phyloP scores from a whole-genome alignment of 2,797 vertebrate genomes.

The Oreochromis mossambicus region DNA sequence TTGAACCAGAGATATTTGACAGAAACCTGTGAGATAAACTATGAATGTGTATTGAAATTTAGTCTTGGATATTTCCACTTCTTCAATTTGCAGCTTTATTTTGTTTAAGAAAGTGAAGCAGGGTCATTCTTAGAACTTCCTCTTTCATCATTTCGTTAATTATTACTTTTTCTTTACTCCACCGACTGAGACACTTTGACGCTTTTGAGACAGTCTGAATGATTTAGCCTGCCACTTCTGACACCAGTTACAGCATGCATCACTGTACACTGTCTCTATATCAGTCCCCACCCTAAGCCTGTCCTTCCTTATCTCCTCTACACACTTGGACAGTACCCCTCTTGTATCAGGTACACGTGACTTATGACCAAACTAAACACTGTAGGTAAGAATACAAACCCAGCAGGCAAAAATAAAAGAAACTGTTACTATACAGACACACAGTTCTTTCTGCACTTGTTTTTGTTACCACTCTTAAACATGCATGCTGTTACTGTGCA shows the following conservation, averaged over 20 bases:
- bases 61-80: not conserved
- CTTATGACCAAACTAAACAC: conserved; percentile 5
- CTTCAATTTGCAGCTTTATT: not conserved
- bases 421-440: not conserved
- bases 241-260: not conserved
- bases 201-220: not conserved
- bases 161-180: not conserved
- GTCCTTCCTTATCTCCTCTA: conserved; percentile 48
- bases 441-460: not conserved
- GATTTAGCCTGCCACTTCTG: not conserved
- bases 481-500: not conserved
- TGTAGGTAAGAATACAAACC: not conserved
- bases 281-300: conserved; percentile 33
- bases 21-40: not conserved
- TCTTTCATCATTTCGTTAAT: not conserved
- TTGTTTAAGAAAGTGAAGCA: not conserved
- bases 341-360: conserved; percentile 2
- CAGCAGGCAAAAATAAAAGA: not conserved
- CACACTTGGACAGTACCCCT: conserved; percentile 20
- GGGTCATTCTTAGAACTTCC: not conserved
- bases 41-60: not conserved
- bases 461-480: not conserved
- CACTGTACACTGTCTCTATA: not conserved
- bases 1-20: not conserved
- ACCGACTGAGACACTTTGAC: not conserved